Conservation (phyloP, 2,113 vertebrate genomes). For the Psettodes erumei region DNA sequence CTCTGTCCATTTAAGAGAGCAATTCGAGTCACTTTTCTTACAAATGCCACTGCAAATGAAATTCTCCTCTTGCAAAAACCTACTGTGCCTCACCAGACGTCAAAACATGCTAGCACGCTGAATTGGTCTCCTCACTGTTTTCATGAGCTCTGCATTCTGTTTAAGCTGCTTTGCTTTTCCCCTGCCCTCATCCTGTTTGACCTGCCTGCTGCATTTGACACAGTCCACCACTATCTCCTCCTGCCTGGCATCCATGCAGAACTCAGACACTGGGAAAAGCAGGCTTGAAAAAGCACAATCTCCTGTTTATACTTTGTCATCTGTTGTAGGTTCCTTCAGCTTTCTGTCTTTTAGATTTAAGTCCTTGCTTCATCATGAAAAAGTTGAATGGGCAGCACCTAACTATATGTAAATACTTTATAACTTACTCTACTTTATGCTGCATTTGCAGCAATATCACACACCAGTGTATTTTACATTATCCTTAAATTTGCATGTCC, state of each 20-base stretch:
- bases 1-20: neutral
- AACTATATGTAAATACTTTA: neutral
- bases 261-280: neutral
- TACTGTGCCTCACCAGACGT: neutral
- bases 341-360: neutral
- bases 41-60: neutral
- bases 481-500: no score
- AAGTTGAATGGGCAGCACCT: neutral
- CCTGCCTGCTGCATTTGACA: slow-evolving; percentile 46
- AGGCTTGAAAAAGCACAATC: neutral
- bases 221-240: slow-evolving; percentile 15
- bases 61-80: neutral
- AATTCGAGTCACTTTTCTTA: neutral
- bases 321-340: neutral
- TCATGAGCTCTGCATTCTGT: slow-evolving; percentile 1
- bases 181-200: slow-evolving; percentile 39
- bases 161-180: slow-evolving; percentile 18
- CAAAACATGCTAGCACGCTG: slow-evolving; percentile 36
- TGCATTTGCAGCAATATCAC: no score
- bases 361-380: neutral
- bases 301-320: neutral
- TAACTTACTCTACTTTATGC: no score
- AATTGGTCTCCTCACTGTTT: slow-evolving; percentile 4
- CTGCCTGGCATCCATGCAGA: slow-evolving; percentile 18
- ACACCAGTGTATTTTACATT: no score